Evolutionary conservation across 64 coral and sea anemone genomes (phyloP), one percentile per base, ranked within the genome.

Genomic region (Montipora cactus): DNA sequence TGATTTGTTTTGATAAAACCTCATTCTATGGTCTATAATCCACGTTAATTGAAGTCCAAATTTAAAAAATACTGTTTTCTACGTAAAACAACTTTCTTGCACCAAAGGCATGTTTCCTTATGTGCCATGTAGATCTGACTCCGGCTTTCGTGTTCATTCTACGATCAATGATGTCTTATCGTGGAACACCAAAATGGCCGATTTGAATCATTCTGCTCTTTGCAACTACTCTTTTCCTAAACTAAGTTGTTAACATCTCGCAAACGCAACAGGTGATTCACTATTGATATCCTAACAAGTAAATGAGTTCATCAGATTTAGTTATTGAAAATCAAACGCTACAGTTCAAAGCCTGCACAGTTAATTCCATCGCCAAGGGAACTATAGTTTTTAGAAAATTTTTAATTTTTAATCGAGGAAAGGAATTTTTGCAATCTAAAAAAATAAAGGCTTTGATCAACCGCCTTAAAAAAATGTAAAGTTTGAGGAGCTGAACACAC

Each of bases 1-100:
- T 73, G 82, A 50, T 86, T 86, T 86, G 67, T 72, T 86, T 86
- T 86, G 82, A 86, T 86, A 48, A 49, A 86, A 46, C 46, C 44
- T 86, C 45, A 86, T 19, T 86, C 82, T 86, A 25, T 86, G 64
- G 44, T 49, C 66, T 71, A 86, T 72, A 72, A 86, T 44, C 82
- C 82, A 66, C 50, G 82, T 72, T 73, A 86, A 71, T 22, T 50
- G 62, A 52, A 70, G 82, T 5, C 82, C 49, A 86, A 86, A 73
- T 64, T 71, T 71, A 71, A 20, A 21, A 12, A 50, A 49, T 86
- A 64, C 37, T 37, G 37, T 37, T 86, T 86, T 86, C 70, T 59
- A 86, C 28, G 28, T 28, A 86, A 86, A 66, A 70, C 5, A 71
- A 86, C 48, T 70, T 86, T 64, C 82, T 72, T 46, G 18, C 23